Evolutionary conservation across 1,140 invertebrate species (phyloP).

Genomic region (Leptinotarsa undecemlineata): DNA sequence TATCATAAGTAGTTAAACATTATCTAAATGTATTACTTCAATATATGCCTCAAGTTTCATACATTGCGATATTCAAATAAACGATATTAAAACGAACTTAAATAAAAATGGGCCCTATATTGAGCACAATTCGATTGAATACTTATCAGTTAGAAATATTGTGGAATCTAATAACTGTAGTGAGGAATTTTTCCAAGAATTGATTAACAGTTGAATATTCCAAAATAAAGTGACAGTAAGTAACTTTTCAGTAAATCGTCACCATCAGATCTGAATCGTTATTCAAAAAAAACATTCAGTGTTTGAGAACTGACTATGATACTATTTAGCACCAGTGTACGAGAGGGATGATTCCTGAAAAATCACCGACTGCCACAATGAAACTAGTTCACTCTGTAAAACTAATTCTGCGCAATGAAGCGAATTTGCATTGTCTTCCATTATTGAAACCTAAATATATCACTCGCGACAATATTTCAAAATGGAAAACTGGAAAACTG

Average conservation of each 20-base stretch:
- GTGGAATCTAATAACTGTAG: too few species aligned
- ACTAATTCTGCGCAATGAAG: too few species aligned
- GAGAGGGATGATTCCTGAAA: background rate
- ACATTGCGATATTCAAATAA: background rate
- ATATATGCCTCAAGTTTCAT: background rate
- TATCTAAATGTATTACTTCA: background rate
- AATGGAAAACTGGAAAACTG: too few species aligned
- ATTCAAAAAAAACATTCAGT: too few species aligned
- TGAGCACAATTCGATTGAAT: background rate
- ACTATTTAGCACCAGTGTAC: too few species aligned
- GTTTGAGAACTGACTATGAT: too few species aligned
- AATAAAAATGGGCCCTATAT: background rate
- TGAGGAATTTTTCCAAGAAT: too few species aligned
- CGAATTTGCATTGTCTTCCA: background rate
- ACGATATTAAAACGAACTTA: background rate
- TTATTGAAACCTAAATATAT: conserved; percentile 20
- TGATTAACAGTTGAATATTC: too few species aligned
- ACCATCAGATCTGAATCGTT: too few species aligned
- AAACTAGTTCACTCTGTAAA: background rate
- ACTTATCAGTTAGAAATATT: background rate
- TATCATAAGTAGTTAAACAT: background rate
- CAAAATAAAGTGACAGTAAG: too few species aligned
- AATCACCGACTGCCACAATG: background rate
- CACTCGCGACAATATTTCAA: conserved; percentile 38
- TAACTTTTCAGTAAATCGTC: too few species aligned